Evolutionary conservation across 2,113 vertebrate genomes (phyloP).

Genomic region (Sinocyclocheilus anophthalmus): DNA sequence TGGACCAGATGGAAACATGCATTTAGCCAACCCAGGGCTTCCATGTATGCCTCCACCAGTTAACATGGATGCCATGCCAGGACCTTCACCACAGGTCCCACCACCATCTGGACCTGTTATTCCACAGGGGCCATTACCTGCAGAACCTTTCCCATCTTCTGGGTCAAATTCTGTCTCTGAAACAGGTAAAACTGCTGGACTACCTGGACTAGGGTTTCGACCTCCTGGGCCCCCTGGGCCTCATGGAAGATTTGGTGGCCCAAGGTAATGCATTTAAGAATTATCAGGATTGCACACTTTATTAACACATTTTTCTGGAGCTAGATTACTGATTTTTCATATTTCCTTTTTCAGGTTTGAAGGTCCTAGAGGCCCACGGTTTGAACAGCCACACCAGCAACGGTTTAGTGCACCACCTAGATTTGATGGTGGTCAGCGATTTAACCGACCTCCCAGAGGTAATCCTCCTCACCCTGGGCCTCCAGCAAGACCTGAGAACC

Average conservation of each 20-base stretch:
- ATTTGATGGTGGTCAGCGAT: constrained; percentile 58
- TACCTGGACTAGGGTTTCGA: constrained; percentile 53
- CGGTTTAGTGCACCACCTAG: constrained; percentile 65
- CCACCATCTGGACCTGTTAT: constrained; percentile 53
- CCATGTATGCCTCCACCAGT: constrained; percentile 74
- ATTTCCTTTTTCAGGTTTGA: constrained; percentile 79
- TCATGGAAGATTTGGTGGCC: constrained; percentile 78
- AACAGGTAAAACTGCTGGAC: constrained; percentile 7
- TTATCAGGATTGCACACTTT: neutral
- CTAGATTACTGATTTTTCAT: constrained; percentile 10
- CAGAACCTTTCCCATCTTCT: constrained; percentile 1
- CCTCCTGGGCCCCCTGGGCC: constrained; percentile 1
- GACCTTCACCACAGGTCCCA: constrained; percentile 56
- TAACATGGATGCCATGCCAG: constrained; percentile 63
- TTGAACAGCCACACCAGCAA: constrained; percentile 65
- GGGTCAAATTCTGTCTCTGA: constrained; percentile 1
- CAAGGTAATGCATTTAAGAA: constrained; percentile 74
- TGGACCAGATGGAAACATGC: constrained; percentile 64
- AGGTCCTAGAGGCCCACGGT: constrained; percentile 78
- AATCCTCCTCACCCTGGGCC: constrained; percentile 30
- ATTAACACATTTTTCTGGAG: neutral
- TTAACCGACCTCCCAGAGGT: constrained; percentile 44
- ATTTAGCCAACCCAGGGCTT: constrained; percentile 60
- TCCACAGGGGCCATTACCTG: constrained; percentile 66
- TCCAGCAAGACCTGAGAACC: constrained; percentile 51